Evolutionary conservation across 2,888 invertebrate species (phyloP), one percentile per base, ranked within the genome.

Genomic region (Ormyrus rosae): DNA sequence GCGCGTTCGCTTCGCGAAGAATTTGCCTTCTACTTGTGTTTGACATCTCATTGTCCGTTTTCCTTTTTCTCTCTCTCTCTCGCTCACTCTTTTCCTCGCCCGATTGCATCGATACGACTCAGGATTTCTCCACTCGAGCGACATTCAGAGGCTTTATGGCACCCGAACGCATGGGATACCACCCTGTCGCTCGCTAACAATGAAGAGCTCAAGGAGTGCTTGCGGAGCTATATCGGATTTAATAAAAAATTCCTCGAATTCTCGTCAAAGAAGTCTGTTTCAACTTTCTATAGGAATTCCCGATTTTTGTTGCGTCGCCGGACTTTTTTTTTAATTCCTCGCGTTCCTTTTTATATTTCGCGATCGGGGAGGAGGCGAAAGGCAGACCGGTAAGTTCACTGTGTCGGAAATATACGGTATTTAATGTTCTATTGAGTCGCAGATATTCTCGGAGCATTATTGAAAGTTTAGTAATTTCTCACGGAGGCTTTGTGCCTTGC

Each of bases 141-240:
- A 55, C 74, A 61, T 79, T 79, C 56, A 45, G 60, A 68, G 74
- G 69, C 69, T 79, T 79, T 79, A 69, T 74, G 13, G 58, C 73
- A 53, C 6, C 48, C 34, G 19, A 53, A 19, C 60, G 53, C 7
- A 45, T 19, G 19, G 19, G 19, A 19, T 50, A 64, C 50, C 34
- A 34, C 7, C 11, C 13, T n/a, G 51, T 60, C 13, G 55, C 48
- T 63, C 19, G 56, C 56, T 70, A 79, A 79, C 69, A 79, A 79
- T 74, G 58, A 11, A n/a, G 51, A 78, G 72, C 63, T 67, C 8
- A 11, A 51, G n/a, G 46, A 61, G 53, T 10, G 46, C 45, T 6
- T 46, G 34, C 6, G 46, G 7, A 7, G 2, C 4, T 70, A 50
- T 61, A 78, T 73, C 63, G 63, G 61, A 68, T 79, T 63, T 63